Evolutionary conservation across 2,113 vertebrate genomes (phyloP), one percentile per base, ranked within the genome.

Genomic region (Engystomops pustulosus): DNA sequence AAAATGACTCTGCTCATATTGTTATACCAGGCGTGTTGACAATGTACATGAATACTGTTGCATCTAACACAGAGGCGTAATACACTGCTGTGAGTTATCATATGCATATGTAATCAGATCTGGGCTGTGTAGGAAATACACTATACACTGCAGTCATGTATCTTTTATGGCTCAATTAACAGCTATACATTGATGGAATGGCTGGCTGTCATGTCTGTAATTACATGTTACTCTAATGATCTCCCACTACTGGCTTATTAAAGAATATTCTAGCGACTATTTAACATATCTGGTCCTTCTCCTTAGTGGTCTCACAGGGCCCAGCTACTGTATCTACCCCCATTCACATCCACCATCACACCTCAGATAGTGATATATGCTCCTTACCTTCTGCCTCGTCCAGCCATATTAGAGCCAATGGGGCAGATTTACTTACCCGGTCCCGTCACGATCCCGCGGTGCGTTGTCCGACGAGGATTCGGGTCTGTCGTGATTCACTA

Each of bases 111-210:
- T 6, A 67, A 67, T 32, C 27, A 38, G 11, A 69, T 69, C 67
- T 69, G 67, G 20, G 12, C 67, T 69, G 17, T 20, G 7, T 36
- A n/a, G 65, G 65, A 68, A 20, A 36, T 38, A n/a, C 34, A 10
- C 67, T 20, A n/a, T 69, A n/a, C 67, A 69, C 67, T 69, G 36
- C 20, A 44, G 36, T 44, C 68, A 70, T 70, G 67, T 69, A 69
- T 41, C 67, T 69, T 69, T 69, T 69, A 41, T 69, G 67, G 34
- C 67, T 69, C 32, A 69, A 70, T 41, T 23, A 70, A 14, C 71
- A 75, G 62, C 62, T 67, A 49, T 30, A 44, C 45, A 34, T 0
- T 49, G 71, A 51, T 18, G 17, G 45, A 75, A 47, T 32, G 27
- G 17, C 53, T 53, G 47, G 3, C 11, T 65, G 23, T 65, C 14